These are phyloP conservation scores for Huso huso DNA, from an alignment of 2,797 vertebrate species.

Conservation along the genomic window DNA sequence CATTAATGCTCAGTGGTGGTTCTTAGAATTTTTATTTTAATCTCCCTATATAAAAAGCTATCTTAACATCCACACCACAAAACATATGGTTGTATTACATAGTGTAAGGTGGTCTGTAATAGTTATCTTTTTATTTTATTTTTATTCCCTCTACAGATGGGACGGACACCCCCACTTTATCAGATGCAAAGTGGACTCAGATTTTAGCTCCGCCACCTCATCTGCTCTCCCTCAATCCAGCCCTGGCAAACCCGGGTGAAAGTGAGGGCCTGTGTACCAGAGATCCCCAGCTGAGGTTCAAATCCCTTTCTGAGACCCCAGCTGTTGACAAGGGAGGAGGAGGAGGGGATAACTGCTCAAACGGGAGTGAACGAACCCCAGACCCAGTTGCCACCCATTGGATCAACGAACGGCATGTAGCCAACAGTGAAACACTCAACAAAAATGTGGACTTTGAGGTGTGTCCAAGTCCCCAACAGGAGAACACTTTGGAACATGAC, in stretches of 20 bases:
- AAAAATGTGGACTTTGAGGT: conserved; percentile 33
- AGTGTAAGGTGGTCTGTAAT: not conserved
- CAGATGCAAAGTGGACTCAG: conserved; percentile 90
- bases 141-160: conserved; percentile 64
- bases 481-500: conserved; percentile 51
- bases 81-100: no score
- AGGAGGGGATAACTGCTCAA: conserved; percentile 45
- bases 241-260: conserved; percentile 52
- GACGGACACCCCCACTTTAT: conserved; percentile 71
- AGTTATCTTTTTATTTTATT: conserved; percentile 29
- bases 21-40: no score
- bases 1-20: no score
- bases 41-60: no score
- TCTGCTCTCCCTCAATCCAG: conserved; percentile 68
- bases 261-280: conserved; percentile 61
- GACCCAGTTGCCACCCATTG: conserved; percentile 40
- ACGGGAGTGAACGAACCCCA: conserved; percentile 57
- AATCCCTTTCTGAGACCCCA: conserved; percentile 62
- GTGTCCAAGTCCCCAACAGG: conserved; percentile 36
- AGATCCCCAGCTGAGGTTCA: conserved; percentile 72
- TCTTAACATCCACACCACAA: no score
- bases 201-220: conserved; percentile 78
- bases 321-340: conserved; percentile 39
- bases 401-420: conserved; percentile 65
- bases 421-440: conserved; percentile 52